These are phyloP conservation scores for Caenorhabditis drosophilae DNA, from an alignment of 2,888 invertebrate species.

Conservation along the genomic window DNA sequence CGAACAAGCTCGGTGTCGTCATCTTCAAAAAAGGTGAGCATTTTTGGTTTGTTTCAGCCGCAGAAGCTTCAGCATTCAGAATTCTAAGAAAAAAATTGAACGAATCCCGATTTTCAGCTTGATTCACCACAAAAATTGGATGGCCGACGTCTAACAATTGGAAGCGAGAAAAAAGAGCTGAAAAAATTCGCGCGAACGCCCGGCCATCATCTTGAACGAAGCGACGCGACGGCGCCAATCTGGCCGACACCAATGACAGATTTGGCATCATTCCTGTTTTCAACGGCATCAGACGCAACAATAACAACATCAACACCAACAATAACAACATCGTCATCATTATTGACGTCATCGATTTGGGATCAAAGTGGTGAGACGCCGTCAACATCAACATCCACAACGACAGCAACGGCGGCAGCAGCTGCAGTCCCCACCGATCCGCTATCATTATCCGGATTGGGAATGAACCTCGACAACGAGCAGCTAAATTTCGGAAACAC, in stretches of 20 bases:
- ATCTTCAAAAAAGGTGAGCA: conserved; percentile 18
- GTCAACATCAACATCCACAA: background rate
- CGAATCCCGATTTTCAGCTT: conserved; percentile 6
- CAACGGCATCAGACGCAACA: background rate
- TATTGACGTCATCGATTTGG: conserved; percentile 1
- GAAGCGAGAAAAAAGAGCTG: conserved; percentile 28
- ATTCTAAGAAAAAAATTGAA: conserved; percentile 9
- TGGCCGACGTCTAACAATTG: conserved; percentile 26
- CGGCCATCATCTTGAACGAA: background rate
- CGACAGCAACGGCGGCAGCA: conserved; percentile 1
- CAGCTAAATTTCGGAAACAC: conserved; percentile 7
- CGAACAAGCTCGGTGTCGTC: conserved; percentile 16
- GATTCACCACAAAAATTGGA: conserved; percentile 12
- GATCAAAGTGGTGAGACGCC: background rate
- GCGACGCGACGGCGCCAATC: background rate
- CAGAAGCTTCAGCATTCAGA: no score
- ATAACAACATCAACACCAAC: background rate
- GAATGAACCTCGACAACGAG: conserved; percentile 18
- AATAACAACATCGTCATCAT: background rate
- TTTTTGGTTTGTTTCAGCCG: background rate
- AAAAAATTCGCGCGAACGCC: conserved; percentile 24
- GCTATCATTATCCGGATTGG: conserved; percentile 23
- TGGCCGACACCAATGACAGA: background rate
- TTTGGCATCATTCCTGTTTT: background rate
- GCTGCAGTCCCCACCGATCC: conserved; percentile 14